phyloP scores from a whole-genome alignment of 2,113 vertebrate genomes.

The Delphinus delphis region DNA sequence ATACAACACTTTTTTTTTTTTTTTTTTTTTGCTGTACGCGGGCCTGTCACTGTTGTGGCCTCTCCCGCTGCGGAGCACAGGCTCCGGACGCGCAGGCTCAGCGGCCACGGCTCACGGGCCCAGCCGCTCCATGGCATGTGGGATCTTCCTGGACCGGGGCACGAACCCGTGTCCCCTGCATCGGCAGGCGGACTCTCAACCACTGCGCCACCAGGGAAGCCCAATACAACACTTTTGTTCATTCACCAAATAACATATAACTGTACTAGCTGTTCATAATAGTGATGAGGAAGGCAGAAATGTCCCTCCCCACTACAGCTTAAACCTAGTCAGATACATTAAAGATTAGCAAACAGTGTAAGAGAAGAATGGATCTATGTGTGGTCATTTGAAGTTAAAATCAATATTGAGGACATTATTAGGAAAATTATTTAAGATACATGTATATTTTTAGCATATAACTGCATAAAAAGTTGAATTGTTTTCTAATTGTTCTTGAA shows the following conservation, averaged over 20 bases:
- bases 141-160: no score
- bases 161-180: no score
- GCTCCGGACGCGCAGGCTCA: no score
- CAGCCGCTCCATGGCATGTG: no score
- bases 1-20: background rate
- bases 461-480: background rate
- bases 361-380: background rate
- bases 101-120: no score
- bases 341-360: background rate
- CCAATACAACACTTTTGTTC: background rate
- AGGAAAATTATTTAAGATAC: background rate
- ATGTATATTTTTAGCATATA: background rate
- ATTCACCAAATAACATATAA: background rate
- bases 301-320: background rate
- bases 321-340: background rate
- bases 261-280: background rate
- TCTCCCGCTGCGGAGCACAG: no score
- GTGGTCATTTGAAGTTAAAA: conserved; percentile 11
- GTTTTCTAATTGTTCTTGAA: conserved; percentile 38
- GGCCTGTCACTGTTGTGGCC: no score
- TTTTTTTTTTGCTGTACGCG: background rate
- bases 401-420: background rate
- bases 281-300: background rate
- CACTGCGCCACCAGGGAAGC: no score
- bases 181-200: no score